Conservation (phyloP, 2,797 vertebrate genomes). For the Clarias laeviceps region DNA sequence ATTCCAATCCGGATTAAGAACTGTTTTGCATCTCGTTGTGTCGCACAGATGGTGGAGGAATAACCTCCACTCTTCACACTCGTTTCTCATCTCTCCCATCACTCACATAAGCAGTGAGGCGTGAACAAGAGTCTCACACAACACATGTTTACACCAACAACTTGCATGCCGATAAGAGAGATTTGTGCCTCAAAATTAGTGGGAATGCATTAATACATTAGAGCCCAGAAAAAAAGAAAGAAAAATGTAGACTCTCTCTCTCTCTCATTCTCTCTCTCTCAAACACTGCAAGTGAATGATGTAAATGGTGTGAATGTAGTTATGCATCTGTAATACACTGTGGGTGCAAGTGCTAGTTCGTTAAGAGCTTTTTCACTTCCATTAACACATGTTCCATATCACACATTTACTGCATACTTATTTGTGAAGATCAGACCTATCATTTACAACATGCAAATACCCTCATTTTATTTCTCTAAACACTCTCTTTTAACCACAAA, state of each 20-base stretch:
- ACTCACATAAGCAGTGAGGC: constrained; percentile 18
- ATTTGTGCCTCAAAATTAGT: constrained; percentile 4
- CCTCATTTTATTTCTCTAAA: neutral
- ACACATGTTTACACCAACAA: constrained; percentile 42
- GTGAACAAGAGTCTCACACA: constrained; percentile 37
- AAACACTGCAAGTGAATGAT: neutral
- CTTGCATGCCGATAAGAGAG: constrained; percentile 18
- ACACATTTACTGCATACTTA: constrained; percentile 4
- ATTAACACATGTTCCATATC: neutral
- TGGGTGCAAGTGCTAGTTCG: neutral
- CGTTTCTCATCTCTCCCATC: constrained; percentile 24
- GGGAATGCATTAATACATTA: neutral
- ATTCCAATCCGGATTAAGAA: constrained; percentile 15
- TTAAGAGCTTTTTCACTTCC: constrained; percentile 16
- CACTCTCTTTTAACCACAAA: neutral
- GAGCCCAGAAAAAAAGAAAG: neutral
- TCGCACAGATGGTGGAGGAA: constrained; percentile 19
- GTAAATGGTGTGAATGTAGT: neutral
- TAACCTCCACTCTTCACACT: constrained; percentile 21
- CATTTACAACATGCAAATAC: neutral
- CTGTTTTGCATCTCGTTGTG: constrained; percentile 7
- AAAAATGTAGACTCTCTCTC: neutral
- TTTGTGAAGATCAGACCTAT: neutral
- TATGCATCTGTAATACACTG: constrained; percentile 5
- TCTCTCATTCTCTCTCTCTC: constrained; percentile 10